phyloP scores from a whole-genome alignment of 2,888 invertebrate genomes.

The Apomyelois bistriatella region DNA sequence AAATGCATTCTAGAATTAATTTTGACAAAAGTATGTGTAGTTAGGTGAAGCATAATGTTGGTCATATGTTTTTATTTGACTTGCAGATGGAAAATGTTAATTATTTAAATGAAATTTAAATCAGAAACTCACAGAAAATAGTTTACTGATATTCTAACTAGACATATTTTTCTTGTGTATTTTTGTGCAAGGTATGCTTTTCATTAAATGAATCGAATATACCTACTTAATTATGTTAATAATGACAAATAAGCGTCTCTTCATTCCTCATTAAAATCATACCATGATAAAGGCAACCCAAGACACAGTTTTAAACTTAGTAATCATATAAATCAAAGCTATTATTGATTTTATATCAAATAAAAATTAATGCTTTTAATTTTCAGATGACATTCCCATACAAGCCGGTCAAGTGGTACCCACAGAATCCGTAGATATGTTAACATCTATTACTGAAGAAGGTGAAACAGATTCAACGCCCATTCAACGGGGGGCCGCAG shows the following conservation, averaged over 20 bases:
- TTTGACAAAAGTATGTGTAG: background rate
- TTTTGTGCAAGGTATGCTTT: constrained; percentile 1
- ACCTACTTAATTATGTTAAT: background rate
- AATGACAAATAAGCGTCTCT: background rate
- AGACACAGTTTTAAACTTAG: too few relatives aligned
- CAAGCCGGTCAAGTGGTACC: constrained; percentile 84
- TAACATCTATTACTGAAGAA: constrained; percentile 86
- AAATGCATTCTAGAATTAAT: background rate
- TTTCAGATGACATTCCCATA: constrained; percentile 93
- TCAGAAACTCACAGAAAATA: background rate
- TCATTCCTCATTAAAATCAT: too few relatives aligned
- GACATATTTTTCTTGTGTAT: background rate
- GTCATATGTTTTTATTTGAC: constrained; percentile 26
- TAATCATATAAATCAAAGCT: too few relatives aligned
- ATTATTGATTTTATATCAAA: background rate
- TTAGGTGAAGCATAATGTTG: background rate
- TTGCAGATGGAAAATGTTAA: constrained; percentile 23
- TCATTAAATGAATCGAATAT: background rate
- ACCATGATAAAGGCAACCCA: too few relatives aligned
- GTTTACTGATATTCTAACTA: background rate
- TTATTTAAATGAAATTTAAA: constrained; percentile 6
- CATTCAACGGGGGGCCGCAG: constrained; percentile 72
- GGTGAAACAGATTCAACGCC: constrained; percentile 75
- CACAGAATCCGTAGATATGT: constrained; percentile 76
- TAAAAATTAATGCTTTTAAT: constrained; percentile 10